Percentiles rank a stretch among this genome's conserved stretches.
These are phyloP conservation scores for Paracanthobrama guichenoti DNA, from an alignment of 2,113 vertebrate genomes.

Conservation along the genomic window DNA sequence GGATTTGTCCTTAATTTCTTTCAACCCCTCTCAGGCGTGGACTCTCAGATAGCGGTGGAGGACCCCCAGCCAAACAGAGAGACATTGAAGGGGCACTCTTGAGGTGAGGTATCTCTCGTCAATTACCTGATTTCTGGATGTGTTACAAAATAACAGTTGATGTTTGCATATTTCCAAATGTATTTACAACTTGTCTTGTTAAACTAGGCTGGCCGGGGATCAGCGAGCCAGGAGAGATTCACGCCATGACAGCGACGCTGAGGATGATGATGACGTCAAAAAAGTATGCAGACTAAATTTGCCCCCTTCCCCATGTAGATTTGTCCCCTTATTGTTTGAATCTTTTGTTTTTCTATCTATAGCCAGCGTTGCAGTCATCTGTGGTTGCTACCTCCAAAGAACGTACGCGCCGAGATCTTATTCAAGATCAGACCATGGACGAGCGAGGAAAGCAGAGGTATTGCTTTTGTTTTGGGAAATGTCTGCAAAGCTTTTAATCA, in stretches of 20 bases:
- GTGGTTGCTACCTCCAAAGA: constrained; percentile 99
- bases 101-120: constrained; percentile 75
- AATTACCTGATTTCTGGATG: neutral
- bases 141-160: neutral
- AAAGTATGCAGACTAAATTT: constrained; percentile 75
- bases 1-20: neutral
- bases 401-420: constrained; percentile 97
- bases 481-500: neutral
- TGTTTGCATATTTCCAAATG: neutral
- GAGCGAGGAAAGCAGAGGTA: constrained; percentile 98
- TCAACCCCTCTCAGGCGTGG: constrained; percentile 81
- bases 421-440: constrained; percentile 99
- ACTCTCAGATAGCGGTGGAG: constrained; percentile 94
- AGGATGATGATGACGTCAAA: constrained; percentile 97
- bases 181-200: neutral
- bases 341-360: constrained; percentile 23
- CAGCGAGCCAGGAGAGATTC: constrained; percentile 94
- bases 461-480: neutral
- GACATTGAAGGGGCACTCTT: constrained; percentile 94
- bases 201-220: constrained; percentile 92
- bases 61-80: constrained; percentile 98
- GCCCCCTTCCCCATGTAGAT: neutral
- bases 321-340: neutral
- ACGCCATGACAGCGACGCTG: constrained; percentile 97
- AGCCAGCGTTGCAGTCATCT: constrained; percentile 99